Percentiles rank a stretch among this genome's conserved stretches.
Conservation (phyloP, 2,113 vertebrate species). For the Megaceryle torquata region DNA sequence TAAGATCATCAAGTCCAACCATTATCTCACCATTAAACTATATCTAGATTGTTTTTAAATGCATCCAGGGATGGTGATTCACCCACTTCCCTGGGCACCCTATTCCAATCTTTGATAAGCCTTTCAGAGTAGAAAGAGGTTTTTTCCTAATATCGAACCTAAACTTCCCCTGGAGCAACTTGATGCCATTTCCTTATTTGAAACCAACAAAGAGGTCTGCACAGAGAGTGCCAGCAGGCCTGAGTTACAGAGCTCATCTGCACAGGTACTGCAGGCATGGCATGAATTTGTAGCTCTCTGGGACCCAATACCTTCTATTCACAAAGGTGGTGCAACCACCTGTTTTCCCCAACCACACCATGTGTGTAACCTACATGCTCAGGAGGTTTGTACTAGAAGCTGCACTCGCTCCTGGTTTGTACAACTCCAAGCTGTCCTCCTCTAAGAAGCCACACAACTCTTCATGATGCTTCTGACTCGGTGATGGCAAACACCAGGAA, state of each 20-base stretch:
- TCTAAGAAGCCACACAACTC: background rate
- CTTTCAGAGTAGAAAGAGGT: too few relatives aligned
- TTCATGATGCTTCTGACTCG: accelerated
- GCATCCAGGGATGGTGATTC: too few relatives aligned
- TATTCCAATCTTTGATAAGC: too few relatives aligned
- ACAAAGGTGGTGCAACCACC: background rate
- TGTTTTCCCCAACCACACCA: background rate
- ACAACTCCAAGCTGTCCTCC: background rate
- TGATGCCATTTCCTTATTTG: too few relatives aligned
- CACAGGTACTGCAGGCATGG: background rate
- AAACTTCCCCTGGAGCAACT: too few relatives aligned
- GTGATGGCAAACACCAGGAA: background rate
- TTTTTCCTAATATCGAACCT: too few relatives aligned
- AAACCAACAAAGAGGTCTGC: too few relatives aligned
- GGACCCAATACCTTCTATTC: background rate
- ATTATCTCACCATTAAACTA: too few relatives aligned
- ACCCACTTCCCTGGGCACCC: too few relatives aligned
- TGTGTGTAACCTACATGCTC: accelerated
- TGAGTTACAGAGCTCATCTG: background rate
- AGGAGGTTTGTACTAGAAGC: background rate
- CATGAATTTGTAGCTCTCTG: background rate
- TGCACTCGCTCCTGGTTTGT: background rate
- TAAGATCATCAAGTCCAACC: too few relatives aligned
- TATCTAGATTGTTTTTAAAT: too few relatives aligned
- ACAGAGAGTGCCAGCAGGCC: background rate